Percentiles rank a stretch among this genome's conserved stretches.
Conservation (phyloP, 1,140 invertebrate genomes). For the Agraylea sexmaculata region DNA sequence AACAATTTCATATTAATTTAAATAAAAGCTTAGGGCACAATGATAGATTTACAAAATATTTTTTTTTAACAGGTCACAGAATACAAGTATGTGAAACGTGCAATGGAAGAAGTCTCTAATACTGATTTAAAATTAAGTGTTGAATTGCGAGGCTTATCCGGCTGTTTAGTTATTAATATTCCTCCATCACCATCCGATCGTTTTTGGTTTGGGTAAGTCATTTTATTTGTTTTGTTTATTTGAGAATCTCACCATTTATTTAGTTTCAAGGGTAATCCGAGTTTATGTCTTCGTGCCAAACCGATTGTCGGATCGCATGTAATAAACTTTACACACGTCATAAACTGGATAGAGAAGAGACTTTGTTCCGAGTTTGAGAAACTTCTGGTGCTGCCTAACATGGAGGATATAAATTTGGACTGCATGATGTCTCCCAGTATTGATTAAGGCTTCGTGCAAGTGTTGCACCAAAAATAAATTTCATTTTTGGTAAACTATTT, state of each 20-base stretch:
- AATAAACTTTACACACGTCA: conserved; percentile 71
- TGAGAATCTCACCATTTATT: conserved; percentile 14
- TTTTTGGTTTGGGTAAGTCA: conserved; percentile 62
- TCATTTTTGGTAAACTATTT: too few relatives aligned
- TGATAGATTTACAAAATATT: neutral
- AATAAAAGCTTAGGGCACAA: too few relatives aligned
- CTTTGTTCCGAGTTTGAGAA: conserved; percentile 74
- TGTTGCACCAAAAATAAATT: neutral
- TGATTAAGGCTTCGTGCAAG: conserved; percentile 20
- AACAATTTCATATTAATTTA: too few relatives aligned
- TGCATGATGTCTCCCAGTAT: conserved; percentile 34
- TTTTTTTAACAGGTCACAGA: conserved; percentile 39
- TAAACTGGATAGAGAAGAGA: conserved; percentile 86
- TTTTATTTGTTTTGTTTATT: conserved; percentile 8
- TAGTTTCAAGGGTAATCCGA: conserved; percentile 59
- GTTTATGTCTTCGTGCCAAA: conserved; percentile 67
- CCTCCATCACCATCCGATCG: conserved; percentile 88
- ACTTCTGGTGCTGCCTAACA: conserved; percentile 80
- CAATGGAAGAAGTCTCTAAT: conserved; percentile 82
- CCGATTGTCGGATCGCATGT: conserved; percentile 78
- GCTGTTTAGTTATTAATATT: conserved; percentile 81
- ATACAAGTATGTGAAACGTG: conserved; percentile 63
- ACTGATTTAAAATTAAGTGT: conserved; percentile 84
- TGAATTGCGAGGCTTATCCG: conserved; percentile 71
- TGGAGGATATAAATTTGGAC: conserved; percentile 69